Evolutionary conservation across 2,888 invertebrate genomes (phyloP), one percentile per base, ranked within the genome.

Genomic region (Dilophus febrilis): DNA sequence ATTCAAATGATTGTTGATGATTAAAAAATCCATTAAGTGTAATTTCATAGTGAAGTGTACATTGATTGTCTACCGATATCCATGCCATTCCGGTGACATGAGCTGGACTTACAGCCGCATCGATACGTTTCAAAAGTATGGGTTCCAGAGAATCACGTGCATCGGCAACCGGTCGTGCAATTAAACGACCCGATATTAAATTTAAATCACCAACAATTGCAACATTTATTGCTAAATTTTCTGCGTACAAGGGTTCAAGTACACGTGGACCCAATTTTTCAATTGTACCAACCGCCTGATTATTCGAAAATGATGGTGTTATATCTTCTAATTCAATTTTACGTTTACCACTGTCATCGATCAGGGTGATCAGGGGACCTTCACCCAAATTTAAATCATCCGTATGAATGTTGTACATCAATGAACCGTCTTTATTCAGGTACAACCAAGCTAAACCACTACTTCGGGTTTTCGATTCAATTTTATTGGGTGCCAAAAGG

Each of bases 241-340:
- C 86, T 39, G 76, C 76, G 54, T 88, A 84, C 18, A 91, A 60
- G 1, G 85, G 80, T 48, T 87, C 86, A 35, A 88, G 67, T 3
- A 87, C 77, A 46, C 83, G 74, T 0, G 87, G 84, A 34, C 79
- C 80, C 4, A 85, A 71, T 46, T 78, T 73, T 16, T 81, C 79
- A 29, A 85, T 61, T 0, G 79, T 78, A 4, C 87, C 88, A 46
- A 78, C 77, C 1, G 74, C 75, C 61, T 72, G 61, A 53, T 74
- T 62, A 54, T 73, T 64, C 53, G 73, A 57, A 22, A 70, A 61
- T 17, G 65, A 68, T 0, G 73, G 68, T 0, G 74, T 75, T 37
- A 84, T 56, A 49, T 83, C 81, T 53, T 83, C 83, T 22, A 84
- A 66, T 52, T 83, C 80, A 2, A 74, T 74, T 48, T 73, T 75